phyloP scores from a whole-genome alignment of 2,113 vertebrate genomes.

The Albula glossodonta region DNA sequence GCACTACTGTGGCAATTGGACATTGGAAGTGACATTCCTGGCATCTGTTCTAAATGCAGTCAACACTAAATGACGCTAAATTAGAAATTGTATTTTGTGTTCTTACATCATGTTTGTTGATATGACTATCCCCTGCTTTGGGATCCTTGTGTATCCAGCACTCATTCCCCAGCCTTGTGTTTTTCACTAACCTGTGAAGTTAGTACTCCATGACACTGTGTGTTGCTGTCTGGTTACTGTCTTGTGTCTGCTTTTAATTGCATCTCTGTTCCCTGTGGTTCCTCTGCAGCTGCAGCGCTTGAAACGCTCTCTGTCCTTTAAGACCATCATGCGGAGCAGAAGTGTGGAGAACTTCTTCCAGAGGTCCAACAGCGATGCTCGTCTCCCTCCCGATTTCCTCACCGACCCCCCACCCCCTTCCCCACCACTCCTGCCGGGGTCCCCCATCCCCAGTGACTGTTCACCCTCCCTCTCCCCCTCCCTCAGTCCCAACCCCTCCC shows the following conservation, averaged over 20 bases:
- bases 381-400: conserved; percentile 69
- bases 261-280: background rate
- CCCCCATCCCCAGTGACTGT: conserved; percentile 54
- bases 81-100: too few species aligned
- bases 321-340: conserved; percentile 86
- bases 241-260: background rate
- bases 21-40: too few species aligned
- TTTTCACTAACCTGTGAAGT: background rate
- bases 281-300: conserved; percentile 79
- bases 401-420: conserved; percentile 64
- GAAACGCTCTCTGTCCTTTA: conserved; percentile 86
- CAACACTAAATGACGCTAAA: too few species aligned
- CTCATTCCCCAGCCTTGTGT: conserved; percentile 2
- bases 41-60: too few species aligned
- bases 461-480: conserved; percentile 51
- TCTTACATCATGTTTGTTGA: too few species aligned
- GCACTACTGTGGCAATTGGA: too few species aligned
- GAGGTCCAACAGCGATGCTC: conserved; percentile 72
- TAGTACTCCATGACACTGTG: conserved; percentile 8
- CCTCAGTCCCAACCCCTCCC: conserved; percentile 36
- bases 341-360: conserved; percentile 89
- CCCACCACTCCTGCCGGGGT: conserved; percentile 58
- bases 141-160: too few species aligned
- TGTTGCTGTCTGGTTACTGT: background rate
- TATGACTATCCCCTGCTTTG: too few species aligned